These are phyloP conservation scores for Mylabris phalerata DNA, from an alignment of 1,140 invertebrate genomes.

Conservation along the genomic window DNA sequence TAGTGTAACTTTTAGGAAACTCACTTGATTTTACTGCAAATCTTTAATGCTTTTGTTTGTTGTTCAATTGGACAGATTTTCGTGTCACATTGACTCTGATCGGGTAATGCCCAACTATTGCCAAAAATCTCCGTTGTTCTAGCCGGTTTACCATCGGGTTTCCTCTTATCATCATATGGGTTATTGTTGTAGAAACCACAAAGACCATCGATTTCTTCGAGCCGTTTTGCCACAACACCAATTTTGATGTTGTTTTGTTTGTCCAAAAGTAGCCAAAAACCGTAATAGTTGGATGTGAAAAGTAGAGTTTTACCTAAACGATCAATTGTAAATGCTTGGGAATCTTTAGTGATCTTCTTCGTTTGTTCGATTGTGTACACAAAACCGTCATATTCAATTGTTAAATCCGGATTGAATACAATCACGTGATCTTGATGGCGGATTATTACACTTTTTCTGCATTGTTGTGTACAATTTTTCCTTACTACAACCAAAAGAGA, in stretches of 20 bases:
- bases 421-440: conserved; percentile 51
- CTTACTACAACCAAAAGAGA: conserved; percentile 46
- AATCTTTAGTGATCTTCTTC: conserved; percentile 56
- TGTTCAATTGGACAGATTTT: conserved; percentile 50
- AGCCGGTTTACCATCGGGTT: conserved; percentile 57
- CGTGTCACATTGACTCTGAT: conserved; percentile 49
- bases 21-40: conserved; percentile 54
- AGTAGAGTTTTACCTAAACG: conserved; percentile 59
- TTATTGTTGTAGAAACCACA: conserved; percentile 70
- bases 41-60: conserved; percentile 54
- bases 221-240: conserved; percentile 56
- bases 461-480: conserved; percentile 52
- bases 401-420: conserved; percentile 56
- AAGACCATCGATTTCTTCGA: conserved; percentile 61
- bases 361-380: conserved; percentile 60
- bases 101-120: conserved; percentile 57
- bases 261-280: conserved; percentile 66
- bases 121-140: conserved; percentile 63
- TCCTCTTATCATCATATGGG: conserved; percentile 57
- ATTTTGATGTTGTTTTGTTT: conserved; percentile 62
- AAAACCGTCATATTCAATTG: conserved; percentile 58
- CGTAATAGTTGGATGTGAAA: conserved; percentile 60
- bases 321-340: conserved; percentile 57
- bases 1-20: not conserved
- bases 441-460: conserved; percentile 54